These are phyloP conservation scores for Poeciliopsis paucimaculata DNA, from an alignment of 2,797 vertebrate genomes.

Conservation along the genomic window DNA sequence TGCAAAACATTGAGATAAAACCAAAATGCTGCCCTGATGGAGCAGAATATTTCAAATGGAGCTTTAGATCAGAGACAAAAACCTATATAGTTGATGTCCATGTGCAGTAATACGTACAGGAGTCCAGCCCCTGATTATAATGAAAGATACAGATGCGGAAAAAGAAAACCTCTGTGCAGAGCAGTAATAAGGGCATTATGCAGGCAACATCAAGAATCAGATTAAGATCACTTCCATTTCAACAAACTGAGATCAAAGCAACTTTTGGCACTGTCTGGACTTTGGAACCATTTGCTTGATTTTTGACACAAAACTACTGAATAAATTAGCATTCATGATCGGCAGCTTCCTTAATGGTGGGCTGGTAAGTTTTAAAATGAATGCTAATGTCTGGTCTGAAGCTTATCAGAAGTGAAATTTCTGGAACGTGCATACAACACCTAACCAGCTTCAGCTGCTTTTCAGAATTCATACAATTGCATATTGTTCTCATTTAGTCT, in stretches of 20 bases:
- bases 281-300: conserved; percentile 31
- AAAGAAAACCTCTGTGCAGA: conserved; percentile 26
- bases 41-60: conserved; percentile 17
- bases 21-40: conserved; percentile 11
- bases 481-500: conserved; percentile 64
- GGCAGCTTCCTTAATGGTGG: conserved; percentile 19
- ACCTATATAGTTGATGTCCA: conserved; percentile 42
- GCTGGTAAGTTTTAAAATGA: conserved; percentile 16
- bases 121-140: conserved; percentile 70
- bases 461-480: conserved; percentile 41
- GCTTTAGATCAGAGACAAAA: conserved; percentile 30
- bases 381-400: conserved; percentile 15
- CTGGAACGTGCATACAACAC: conserved; percentile 8
- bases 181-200: conserved; percentile 23
- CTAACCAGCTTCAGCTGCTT: conserved; percentile 45
- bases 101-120: conserved; percentile 63
- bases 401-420: conserved; percentile 31
- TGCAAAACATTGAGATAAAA: conserved; percentile 43
- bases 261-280: conserved; percentile 16
- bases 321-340: conserved; percentile 11
- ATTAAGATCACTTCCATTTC: conserved; percentile 42
- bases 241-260: conserved; percentile 42
- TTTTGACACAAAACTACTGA: conserved; percentile 33
- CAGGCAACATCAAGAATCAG: conserved; percentile 47
- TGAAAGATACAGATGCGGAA: conserved; percentile 26